Evolutionary conservation across 2,797 vertebrate species (phyloP).

Genomic region (Botia almorhae): DNA sequence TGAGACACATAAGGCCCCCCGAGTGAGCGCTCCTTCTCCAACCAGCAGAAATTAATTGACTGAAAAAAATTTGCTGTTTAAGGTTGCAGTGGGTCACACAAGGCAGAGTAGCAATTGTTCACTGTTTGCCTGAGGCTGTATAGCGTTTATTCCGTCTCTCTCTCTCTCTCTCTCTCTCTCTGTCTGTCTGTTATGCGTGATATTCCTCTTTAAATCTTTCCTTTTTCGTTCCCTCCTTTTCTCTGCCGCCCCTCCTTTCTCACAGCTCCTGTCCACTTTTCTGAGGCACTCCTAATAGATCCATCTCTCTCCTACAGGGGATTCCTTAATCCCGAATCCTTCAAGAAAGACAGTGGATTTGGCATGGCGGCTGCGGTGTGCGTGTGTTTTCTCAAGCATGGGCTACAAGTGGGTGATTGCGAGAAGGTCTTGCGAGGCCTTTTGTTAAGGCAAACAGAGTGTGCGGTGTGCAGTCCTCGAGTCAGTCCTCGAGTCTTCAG

Average conservation of each 20-base stretch:
- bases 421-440: neutral
- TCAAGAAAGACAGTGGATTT: slow-evolving; percentile 53
- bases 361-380: slow-evolving; percentile 32
- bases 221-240: slow-evolving; percentile 9
- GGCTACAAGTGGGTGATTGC: slow-evolving; percentile 18
- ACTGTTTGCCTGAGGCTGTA: slow-evolving; percentile 79
- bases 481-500: slow-evolving; percentile 33
- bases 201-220: slow-evolving; percentile 34
- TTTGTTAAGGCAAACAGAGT: slow-evolving; percentile 16
- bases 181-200: slow-evolving; percentile 35
- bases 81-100: slow-evolving; percentile 82
- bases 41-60: slow-evolving; percentile 87
- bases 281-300: slow-evolving; percentile 44
- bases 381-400: slow-evolving; percentile 31
- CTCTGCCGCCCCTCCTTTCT: neutral
- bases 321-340: slow-evolving; percentile 50
- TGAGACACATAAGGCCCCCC: slow-evolving; percentile 77
- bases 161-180: slow-evolving; percentile 21
- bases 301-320: slow-evolving; percentile 40
- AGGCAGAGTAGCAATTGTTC: slow-evolving; percentile 84
- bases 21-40: slow-evolving; percentile 77
- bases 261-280: slow-evolving; percentile 28
- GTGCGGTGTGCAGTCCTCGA: neutral
- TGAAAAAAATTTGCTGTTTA: slow-evolving; percentile 84
- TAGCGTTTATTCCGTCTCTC: slow-evolving; percentile 71